phyloP scores from a whole-genome alignment of 1,140 invertebrate genomes.

The Nasonia giraulti region DNA sequence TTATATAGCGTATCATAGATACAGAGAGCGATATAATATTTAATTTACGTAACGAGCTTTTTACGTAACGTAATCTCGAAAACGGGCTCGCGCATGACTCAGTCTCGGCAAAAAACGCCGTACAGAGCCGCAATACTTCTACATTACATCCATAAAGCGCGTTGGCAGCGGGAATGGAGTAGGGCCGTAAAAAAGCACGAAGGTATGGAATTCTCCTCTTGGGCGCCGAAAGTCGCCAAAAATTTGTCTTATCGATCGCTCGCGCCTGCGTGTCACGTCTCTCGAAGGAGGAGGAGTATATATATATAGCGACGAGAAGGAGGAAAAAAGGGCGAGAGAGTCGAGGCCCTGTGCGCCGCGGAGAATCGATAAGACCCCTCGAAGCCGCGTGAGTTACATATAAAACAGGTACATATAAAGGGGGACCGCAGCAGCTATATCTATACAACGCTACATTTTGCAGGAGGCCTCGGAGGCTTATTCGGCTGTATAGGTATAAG shows the following conservation, averaged over 20 bases:
- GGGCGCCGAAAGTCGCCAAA: conserved; percentile 18
- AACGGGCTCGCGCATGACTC: not conserved
- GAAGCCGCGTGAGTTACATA: conserved; percentile 7
- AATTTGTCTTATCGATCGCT: conserved; percentile 37
- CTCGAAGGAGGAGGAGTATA: not conserved
- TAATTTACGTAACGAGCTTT: not conserved
- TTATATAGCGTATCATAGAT: too few relatives aligned
- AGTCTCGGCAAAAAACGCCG: not conserved
- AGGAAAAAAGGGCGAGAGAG: not conserved
- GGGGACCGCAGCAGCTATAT: not conserved
- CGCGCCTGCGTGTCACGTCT: not conserved
- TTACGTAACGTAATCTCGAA: too few relatives aligned
- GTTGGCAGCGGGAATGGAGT: not conserved
- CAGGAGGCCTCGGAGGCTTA: not conserved
- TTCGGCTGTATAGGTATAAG: not conserved
- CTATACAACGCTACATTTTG: not conserved
- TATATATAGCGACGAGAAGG: not conserved
- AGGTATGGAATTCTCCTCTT: not conserved
- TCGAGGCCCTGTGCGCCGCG: not conserved
- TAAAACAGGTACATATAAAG: conserved; percentile 17
- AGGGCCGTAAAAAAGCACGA: not conserved
- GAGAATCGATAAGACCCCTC: conserved; percentile 32
- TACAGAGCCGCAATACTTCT: not conserved
- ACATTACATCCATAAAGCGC: not conserved
- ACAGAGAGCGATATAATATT: not conserved